phyloP scores from a whole-genome alignment of 2,113 vertebrate genomes.

The Rhinolophus sinicus region DNA sequence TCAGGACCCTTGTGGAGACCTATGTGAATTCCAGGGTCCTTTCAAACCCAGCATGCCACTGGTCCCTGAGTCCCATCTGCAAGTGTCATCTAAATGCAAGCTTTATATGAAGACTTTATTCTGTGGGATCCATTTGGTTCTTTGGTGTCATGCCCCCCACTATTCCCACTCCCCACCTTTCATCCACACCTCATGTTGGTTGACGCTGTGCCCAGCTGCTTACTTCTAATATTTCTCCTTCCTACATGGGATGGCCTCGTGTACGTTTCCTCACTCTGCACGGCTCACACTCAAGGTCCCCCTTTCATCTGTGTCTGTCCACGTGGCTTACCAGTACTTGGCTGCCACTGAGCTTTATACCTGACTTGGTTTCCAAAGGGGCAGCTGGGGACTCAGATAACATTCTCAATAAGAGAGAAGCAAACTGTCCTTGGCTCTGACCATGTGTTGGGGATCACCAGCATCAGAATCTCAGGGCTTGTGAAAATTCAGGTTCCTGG shows the following conservation, averaged over 20 bases:
- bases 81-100: background rate
- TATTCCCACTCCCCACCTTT: background rate
- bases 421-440: background rate
- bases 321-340: background rate
- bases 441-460: background rate
- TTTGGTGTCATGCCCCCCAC: background rate
- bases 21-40: background rate
- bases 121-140: background rate
- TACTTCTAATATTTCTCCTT: background rate
- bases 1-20: background rate
- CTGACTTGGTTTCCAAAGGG: background rate
- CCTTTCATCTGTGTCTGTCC: background rate
- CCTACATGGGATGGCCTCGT: background rate
- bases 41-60: background rate
- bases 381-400: background rate
- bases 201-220: background rate
- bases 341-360: background rate
- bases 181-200: background rate
- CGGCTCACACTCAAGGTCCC: background rate
- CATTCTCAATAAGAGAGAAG: background rate
- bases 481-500: background rate
- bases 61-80: background rate
- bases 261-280: background rate
- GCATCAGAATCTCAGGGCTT: background rate
- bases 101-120: background rate